Base-by-base conservation (phyloP, 2,888 invertebrate species). In the Orthosia incerta region DNA sequence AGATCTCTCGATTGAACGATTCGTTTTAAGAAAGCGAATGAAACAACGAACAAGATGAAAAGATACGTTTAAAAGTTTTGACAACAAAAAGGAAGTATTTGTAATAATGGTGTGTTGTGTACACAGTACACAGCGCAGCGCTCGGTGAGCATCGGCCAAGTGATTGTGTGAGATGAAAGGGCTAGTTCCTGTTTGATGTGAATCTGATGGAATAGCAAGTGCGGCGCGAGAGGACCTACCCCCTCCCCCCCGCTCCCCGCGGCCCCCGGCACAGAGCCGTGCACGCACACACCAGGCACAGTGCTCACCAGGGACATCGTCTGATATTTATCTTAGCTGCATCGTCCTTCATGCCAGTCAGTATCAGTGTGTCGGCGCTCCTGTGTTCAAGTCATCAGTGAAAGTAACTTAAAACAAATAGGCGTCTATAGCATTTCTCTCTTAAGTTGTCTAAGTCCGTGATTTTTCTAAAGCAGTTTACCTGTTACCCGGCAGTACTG, bases 121-220 rank as follows among this genome's bases (percentile, higher is more conserved):
- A 20, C 61, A 65, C 68, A 59, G 39, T 23, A 45, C 26, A 46
- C 31, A 31, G 31, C 31, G 5, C 31, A 31, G 31, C 59, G 51
- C 45, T 55, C 20, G 62, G 55, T 48, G 16, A 73, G 66, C 69
- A 20, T 23, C 20, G 67, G 59, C 55, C 65, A 70, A 75, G 74
- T 68, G 77, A 87, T 76, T 71, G 77, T 69, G 55, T 20, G 65
- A 85, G 87, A 85, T 85, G 85, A 85, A 85, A 85, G 86, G 80
- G 84, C 78, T 64, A 60, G 69, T 73, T 87, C 87, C 84, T 83
- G 85, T 85, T 87, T 87, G 85, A 86, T 80, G 78, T 87, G 71
- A 53, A 56, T 46, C 66, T 79, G 82, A 79, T 74, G 31, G 79
- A 66, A 68, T 74, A 55, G 85, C 74, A 53, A 81, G 84, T 62